Evolutionary conservation across 2,797 vertebrate species (phyloP).

Genomic region (Microctenopoma lineatum): DNA sequence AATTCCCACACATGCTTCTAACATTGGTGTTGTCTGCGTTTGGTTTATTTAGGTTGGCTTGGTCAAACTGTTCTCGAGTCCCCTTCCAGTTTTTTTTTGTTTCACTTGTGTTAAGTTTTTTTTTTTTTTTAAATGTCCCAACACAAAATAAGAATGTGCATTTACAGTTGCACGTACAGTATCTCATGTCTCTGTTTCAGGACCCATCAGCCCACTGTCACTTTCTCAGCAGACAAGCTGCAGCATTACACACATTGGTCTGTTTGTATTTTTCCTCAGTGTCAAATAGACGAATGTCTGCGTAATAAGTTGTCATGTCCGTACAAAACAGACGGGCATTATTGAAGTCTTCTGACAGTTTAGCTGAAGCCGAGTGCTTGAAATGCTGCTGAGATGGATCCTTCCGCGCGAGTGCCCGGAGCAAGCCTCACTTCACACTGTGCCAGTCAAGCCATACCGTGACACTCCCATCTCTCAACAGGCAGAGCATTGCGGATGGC

Average conservation of each 20-base stretch:
- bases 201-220: conserved; percentile 20
- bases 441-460: conserved; percentile 60
- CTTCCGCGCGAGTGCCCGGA: conserved; percentile 56
- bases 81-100: not conserved
- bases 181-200: not conserved
- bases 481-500: conserved; percentile 61
- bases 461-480: conserved; percentile 64
- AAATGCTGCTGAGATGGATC: conserved; percentile 67
- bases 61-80: too few species aligned
- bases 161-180: conserved; percentile 12
- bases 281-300: conserved; percentile 57
- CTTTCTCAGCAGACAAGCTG: conserved; percentile 22
- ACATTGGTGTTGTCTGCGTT: too few species aligned
- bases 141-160: not conserved
- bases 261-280: conserved; percentile 27
- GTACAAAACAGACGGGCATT: conserved; percentile 59
- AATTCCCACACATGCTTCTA: too few species aligned
- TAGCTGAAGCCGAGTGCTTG: conserved; percentile 62
- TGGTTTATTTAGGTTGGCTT: too few species aligned
- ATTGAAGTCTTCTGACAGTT: conserved; percentile 73
- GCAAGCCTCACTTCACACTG: conserved; percentile 68
- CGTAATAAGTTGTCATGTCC: conserved; percentile 65
- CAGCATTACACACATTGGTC: conserved; percentile 16
- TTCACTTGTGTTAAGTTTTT: too few species aligned
- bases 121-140: conserved; percentile 3